Evolutionary conservation across 1,140 invertebrate genomes (phyloP).

Genomic region (Acromyrmex heyeri): DNA sequence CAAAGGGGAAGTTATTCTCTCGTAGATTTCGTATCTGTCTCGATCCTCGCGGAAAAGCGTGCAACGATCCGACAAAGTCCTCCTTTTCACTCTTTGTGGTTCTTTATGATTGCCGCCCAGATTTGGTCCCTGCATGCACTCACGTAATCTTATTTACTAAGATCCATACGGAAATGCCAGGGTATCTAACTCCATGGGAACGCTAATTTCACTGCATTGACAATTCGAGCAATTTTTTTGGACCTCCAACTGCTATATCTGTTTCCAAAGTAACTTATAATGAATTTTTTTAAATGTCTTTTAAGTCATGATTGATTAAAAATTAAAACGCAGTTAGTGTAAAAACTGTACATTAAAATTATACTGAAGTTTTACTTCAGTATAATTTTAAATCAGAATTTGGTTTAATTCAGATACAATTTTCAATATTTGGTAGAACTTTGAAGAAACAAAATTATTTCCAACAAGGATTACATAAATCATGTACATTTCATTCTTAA

Average conservation of each 20-base stretch:
- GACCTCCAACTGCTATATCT: background rate
- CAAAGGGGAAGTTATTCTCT: conserved; percentile 75
- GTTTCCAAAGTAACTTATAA: background rate
- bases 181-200: conserved; percentile 36
- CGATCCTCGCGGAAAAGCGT: conserved; percentile 76
- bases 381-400: background rate
- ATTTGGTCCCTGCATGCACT: conserved; percentile 25
- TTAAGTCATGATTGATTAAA: background rate
- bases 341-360: background rate
- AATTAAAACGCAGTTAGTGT: background rate
- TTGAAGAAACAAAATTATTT: background rate
- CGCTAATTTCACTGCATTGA: conserved; percentile 48
- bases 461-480: background rate
- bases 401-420: background rate
- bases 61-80: conserved; percentile 77
- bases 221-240: conserved; percentile 11
- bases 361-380: no score
- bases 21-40: conserved; percentile 75
- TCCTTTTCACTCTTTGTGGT: conserved; percentile 67
- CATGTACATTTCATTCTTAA: background rate
- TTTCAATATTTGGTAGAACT: background rate
- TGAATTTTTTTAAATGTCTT: background rate
- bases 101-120: conserved; percentile 65
- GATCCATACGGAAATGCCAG: conserved; percentile 20
- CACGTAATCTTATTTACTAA: conserved; percentile 59